A percentile compares a stretch with the other conserved stretches of the same genome.
These are phyloP conservation scores for Apocheima hispidaria DNA, from an alignment of 2,888 invertebrate genomes.

Conservation along the genomic window DNA sequence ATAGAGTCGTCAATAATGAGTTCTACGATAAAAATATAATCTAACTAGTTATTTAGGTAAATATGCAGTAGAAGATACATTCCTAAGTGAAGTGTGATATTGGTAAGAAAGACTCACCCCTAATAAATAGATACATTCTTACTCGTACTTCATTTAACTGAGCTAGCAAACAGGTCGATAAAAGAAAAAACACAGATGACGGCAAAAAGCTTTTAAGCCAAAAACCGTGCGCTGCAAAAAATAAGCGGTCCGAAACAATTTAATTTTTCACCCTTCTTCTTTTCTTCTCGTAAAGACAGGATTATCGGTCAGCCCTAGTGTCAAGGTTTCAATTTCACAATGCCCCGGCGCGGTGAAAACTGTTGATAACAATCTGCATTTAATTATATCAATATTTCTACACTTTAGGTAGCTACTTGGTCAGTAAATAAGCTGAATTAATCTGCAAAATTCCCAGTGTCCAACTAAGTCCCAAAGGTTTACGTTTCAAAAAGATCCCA, in stretches of 20 bases:
- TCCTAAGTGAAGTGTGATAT: too few relatives aligned
- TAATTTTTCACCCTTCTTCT: constrained; percentile 24
- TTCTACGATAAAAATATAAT: too few relatives aligned
- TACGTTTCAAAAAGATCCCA: constrained; percentile 18
- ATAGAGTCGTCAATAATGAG: too few relatives aligned
- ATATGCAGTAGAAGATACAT: too few relatives aligned
- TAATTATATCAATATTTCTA: too few relatives aligned
- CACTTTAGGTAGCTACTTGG: neutral
- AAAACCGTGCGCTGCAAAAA: constrained; percentile 7
- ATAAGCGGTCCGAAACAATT: constrained; percentile 25
- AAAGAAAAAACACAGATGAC: constrained; percentile 5
- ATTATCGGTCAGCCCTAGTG: neutral
- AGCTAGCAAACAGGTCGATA: neutral
- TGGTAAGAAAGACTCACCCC: too few relatives aligned
- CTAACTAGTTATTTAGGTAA: too few relatives aligned
- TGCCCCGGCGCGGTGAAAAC: constrained; percentile 23
- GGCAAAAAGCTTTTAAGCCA: constrained; percentile 8
- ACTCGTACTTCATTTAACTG: neutral
- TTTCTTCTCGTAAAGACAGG: constrained; percentile 9
- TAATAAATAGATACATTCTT: too few relatives aligned
- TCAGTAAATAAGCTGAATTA: constrained; percentile 3
- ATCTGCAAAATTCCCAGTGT: constrained; percentile 2
- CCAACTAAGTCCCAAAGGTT: constrained; percentile 19
- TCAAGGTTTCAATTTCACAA: neutral
- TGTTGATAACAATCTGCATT: too few relatives aligned